phyloP scores from a whole-genome alignment of 2,797 vertebrate species.

The Hyperoplus immaculatus region DNA sequence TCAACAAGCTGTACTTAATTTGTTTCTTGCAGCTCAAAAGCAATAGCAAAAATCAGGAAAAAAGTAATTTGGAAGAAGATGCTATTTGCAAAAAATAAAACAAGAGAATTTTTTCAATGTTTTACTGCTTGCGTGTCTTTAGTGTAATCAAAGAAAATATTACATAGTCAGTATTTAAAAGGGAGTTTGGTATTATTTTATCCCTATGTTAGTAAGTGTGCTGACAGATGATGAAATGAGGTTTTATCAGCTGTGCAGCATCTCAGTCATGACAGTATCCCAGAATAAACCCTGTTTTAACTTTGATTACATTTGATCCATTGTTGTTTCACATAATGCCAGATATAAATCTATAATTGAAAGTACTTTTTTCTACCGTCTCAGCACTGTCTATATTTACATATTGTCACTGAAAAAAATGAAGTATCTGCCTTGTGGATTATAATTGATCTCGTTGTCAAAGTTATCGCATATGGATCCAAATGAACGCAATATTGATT shows the following conservation, averaged over 20 bases:
- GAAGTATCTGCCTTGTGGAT: neutral
- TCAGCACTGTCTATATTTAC: neutral
- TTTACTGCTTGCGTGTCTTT: neutral
- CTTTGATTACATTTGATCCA: neutral
- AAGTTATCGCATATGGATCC: neutral
- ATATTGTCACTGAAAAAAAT: neutral
- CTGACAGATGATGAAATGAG: neutral
- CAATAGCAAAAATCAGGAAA: neutral
- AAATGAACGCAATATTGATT: neutral
- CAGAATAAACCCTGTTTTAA: conserved; percentile 1
- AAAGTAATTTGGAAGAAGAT: neutral
- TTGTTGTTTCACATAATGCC: neutral
- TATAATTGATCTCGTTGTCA: neutral
- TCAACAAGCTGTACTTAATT: neutral
- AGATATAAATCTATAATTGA: neutral
- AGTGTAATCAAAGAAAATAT: neutral
- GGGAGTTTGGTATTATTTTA: neutral
- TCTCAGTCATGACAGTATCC: neutral
- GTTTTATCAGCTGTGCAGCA: neutral
- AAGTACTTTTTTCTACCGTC: neutral
- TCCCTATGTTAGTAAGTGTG: neutral
- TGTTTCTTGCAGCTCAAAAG: neutral
- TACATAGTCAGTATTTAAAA: neutral
- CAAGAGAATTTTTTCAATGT: neutral
- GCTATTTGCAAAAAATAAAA: neutral